A percentile compares a stretch with the other conserved stretches of the same genome.
Evolutionary conservation across 2,888 invertebrate genomes (phyloP).

Genomic region (Zaprionus obscuricornis): DNA sequence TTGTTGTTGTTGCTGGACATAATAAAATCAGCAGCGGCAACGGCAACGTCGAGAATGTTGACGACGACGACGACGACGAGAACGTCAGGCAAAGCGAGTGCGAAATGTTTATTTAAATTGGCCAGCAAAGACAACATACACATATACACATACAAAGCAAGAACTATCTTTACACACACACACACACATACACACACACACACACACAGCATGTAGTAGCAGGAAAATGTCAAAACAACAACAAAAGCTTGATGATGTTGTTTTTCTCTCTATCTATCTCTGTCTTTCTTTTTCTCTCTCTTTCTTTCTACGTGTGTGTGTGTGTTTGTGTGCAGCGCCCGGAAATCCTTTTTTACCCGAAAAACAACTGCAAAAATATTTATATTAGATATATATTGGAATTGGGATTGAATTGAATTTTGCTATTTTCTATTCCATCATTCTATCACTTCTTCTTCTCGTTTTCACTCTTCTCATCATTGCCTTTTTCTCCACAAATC

Average conservation of each 20-base stretch:
- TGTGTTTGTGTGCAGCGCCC: constrained; percentile 48
- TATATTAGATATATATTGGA: constrained; percentile 77
- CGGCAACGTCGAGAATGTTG: no score
- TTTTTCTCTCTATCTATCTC: no score
- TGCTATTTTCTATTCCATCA: background rate
- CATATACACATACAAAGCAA: constrained; percentile 15
- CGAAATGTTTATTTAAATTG: constrained; percentile 77
- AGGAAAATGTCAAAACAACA: constrained; percentile 65
- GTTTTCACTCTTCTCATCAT: no score
- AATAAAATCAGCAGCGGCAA: constrained; percentile 70
- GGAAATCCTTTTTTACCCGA: constrained; percentile 69
- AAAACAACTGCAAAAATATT: constrained; percentile 77
- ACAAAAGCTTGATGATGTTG: constrained; percentile 23
- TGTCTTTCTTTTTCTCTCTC: no score
- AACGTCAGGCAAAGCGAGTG: constrained; percentile 60
- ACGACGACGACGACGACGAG: no score
- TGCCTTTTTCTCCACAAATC: no score
- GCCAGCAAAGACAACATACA: constrained; percentile 52
- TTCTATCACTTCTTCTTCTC: no score
- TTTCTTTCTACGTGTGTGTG: no score
- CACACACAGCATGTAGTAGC: no score
- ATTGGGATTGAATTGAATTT: constrained; percentile 46
- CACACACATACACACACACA: no score
- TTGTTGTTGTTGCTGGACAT: constrained; percentile 55
- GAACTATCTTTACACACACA: no score